Evolutionary conservation across 2,113 vertebrate species (phyloP).

Genomic region (Ammodytes dubius): DNA sequence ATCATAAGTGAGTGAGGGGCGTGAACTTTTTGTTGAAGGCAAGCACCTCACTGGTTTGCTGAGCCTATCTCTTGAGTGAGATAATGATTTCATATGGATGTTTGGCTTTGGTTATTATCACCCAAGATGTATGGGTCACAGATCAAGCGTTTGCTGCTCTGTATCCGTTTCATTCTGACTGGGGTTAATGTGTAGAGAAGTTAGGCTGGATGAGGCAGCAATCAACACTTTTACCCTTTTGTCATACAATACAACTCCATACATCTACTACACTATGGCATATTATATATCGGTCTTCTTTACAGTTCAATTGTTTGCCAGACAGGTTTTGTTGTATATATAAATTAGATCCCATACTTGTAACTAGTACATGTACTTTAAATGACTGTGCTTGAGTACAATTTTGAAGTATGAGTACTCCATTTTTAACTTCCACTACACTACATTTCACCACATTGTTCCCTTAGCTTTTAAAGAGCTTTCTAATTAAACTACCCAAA

Average conservation of each 20-base stretch:
- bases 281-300: neutral
- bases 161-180: neutral
- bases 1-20: neutral
- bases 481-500: neutral
- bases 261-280: no score
- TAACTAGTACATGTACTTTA: neutral
- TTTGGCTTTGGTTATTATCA: neutral
- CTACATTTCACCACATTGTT: neutral
- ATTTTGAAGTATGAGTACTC: neutral
- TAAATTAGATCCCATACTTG: neutral
- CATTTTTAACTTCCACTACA: neutral
- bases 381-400: neutral
- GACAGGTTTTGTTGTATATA: neutral
- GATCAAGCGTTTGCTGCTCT: neutral
- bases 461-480: no score
- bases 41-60: neutral
- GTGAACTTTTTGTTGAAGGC: neutral
- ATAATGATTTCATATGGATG: conserved; percentile 9
- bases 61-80: neutral
- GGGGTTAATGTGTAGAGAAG: neutral
- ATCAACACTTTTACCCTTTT: neutral
- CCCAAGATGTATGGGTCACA: neutral
- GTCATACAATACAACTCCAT: no score
- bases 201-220: neutral
- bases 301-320: neutral